These are phyloP conservation scores for Gisinianus flammeolus DNA, from an alignment of 2,888 invertebrate genomes.

Conservation along the genomic window DNA sequence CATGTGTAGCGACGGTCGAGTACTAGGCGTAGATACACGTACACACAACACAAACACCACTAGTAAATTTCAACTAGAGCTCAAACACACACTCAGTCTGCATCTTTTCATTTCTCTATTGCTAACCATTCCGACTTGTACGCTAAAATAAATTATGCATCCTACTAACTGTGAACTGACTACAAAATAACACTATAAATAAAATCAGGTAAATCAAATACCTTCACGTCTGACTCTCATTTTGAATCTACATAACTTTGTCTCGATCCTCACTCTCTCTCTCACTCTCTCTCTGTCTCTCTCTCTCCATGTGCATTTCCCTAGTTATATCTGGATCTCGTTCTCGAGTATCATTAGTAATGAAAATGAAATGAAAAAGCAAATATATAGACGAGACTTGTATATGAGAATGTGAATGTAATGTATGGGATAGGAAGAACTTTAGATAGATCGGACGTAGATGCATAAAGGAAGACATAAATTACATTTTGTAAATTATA, in stretches of 20 bases:
- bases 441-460: neutral
- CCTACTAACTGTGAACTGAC: constrained; percentile 8
- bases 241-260: no score
- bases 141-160: constrained; percentile 6
- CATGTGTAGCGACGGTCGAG: no score
- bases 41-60: no score
- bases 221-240: neutral
- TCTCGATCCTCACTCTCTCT: neutral
- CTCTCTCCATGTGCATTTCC: neutral
- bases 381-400: no score
- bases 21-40: no score
- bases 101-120: no score
- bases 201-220: neutral
- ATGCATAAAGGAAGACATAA: neutral
- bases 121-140: neutral
- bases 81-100: no score
- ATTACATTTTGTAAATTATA: neutral
- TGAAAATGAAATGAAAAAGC: no score
- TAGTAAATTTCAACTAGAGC: no score
- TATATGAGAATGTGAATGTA: no score
- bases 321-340: neutral
- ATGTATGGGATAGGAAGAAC: neutral
- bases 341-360: neutral
- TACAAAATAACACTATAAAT: neutral
- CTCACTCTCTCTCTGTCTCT: neutral